Percentiles rank a stretch among this genome's conserved stretches.
These are phyloP conservation scores for Oryctes rhinoceros DNA, from an alignment of 1,140 invertebrate genomes.

Conservation along the genomic window DNA sequence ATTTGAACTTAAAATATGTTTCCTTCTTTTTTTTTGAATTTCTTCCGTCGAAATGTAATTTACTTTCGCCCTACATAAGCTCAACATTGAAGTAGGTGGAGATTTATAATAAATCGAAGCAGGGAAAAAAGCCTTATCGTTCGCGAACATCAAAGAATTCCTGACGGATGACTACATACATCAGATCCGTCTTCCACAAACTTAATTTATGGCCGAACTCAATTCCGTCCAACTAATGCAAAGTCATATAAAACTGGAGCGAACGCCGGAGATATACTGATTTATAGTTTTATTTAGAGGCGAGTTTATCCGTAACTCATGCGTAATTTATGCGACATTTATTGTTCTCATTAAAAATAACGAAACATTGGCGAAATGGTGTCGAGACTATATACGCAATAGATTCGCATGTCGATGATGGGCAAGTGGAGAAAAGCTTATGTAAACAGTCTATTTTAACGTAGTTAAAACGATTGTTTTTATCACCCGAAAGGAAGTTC, in stretches of 20 bases:
- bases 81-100: constrained; percentile 16
- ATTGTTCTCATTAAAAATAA: constrained; percentile 34
- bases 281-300: constrained; percentile 31
- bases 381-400: constrained; percentile 1
- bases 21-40: constrained; percentile 1
- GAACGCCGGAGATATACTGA: constrained; percentile 29
- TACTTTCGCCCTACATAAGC: constrained; percentile 25
- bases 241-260: constrained; percentile 26
- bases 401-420: not conserved
- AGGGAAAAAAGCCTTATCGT: constrained; percentile 21
- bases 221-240: constrained; percentile 34
- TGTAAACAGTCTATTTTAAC: not conserved
- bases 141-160: constrained; percentile 32
- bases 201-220: constrained; percentile 34
- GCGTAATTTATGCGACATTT: constrained; percentile 29
- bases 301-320: constrained; percentile 26
- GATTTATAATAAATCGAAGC: constrained; percentile 31
- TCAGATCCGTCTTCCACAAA: constrained; percentile 27
- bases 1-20: constrained; percentile 1
- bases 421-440: not conserved
- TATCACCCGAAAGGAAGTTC: not conserved
- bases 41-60: not conserved
- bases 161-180: constrained; percentile 33
- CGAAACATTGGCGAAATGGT: constrained; percentile 16
- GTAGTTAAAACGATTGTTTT: not conserved